Conservation (phyloP, 2,888 invertebrate species). For the Dexiosoma caninum region DNA sequence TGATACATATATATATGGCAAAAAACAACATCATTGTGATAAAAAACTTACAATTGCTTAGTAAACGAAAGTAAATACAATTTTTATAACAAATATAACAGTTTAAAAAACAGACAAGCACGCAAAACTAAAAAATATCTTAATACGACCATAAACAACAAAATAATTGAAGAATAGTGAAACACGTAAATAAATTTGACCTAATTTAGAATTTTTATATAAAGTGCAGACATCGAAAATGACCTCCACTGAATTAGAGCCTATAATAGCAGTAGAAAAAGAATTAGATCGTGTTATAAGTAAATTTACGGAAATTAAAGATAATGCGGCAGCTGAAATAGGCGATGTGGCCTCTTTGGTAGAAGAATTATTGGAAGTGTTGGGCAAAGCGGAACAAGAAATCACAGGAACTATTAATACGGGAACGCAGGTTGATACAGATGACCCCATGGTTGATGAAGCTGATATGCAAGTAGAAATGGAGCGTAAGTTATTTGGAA, state of each 20-base stretch:
- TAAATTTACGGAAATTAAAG: constrained; percentile 76
- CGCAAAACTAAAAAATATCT: not conserved
- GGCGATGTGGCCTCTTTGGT: constrained; percentile 73
- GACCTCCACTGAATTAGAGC: constrained; percentile 71
- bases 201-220: not conserved
- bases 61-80: not conserved
- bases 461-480: constrained; percentile 74
- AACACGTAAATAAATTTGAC: not conserved
- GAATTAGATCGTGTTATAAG: constrained; percentile 76
- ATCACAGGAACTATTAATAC: constrained; percentile 71
- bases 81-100: constrained; percentile 4
- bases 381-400: constrained; percentile 72
- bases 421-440: constrained; percentile 72
- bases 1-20: too few relatives aligned
- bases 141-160: not conserved
- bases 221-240: not conserved
- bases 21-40: constrained; percentile 33
- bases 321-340: constrained; percentile 73
- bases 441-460: constrained; percentile 70
- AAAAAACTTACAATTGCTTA: constrained; percentile 16
- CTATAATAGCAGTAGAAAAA: constrained; percentile 76
- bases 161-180: not conserved
- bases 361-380: constrained; percentile 72
- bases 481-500: constrained; percentile 66
- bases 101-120: not conserved